phyloP scores from a whole-genome alignment of 1,140 invertebrate genomes.

The Drosophila orena region DNA sequence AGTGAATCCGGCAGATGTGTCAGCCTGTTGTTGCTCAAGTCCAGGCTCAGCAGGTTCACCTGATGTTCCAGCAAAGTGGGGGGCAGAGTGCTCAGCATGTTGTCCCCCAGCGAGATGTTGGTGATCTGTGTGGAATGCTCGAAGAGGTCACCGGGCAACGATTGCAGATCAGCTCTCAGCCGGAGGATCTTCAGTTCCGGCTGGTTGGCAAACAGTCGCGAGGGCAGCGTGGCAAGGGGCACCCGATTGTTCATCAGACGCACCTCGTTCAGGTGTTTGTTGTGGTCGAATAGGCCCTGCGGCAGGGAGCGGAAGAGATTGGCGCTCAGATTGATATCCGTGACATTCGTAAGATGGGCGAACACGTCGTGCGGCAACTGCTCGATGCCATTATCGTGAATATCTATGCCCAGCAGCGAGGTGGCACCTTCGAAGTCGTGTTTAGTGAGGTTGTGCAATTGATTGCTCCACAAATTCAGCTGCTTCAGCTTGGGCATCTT shows the following conservation, averaged over 20 bases:
- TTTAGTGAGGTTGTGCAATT: slow-evolving; percentile 86
- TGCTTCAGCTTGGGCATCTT: slow-evolving; percentile 86
- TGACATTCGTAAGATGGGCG: slow-evolving; percentile 86
- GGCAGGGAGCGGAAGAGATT: slow-evolving; percentile 88
- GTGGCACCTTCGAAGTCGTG: slow-evolving; percentile 87
- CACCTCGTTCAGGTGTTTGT: slow-evolving; percentile 86
- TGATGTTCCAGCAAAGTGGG: slow-evolving; percentile 87
- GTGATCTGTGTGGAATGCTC: slow-evolving; percentile 86
- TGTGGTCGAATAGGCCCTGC: slow-evolving; percentile 86
- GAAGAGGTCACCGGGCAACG: slow-evolving; percentile 87
- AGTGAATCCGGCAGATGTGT: slow-evolving; percentile 85
- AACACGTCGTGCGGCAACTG: slow-evolving; percentile 87
- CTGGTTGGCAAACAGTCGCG: slow-evolving; percentile 86
- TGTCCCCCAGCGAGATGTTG: slow-evolving; percentile 86
- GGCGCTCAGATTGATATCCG: slow-evolving; percentile 86
- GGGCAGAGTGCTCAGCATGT: slow-evolving; percentile 86
- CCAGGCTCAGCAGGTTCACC: slow-evolving; percentile 86
- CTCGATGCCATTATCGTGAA: slow-evolving; percentile 87
- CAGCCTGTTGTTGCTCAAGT: slow-evolving; percentile 87
- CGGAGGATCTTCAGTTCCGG: slow-evolving; percentile 85
- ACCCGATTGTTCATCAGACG: slow-evolving; percentile 87
- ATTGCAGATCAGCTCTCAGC: slow-evolving; percentile 81
- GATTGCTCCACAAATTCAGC: slow-evolving; percentile 88
- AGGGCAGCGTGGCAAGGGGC: slow-evolving; percentile 86
- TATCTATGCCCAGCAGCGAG: slow-evolving; percentile 87